Conservation (phyloP, 2,797 vertebrate species). For the Nannoperca obscura region DNA sequence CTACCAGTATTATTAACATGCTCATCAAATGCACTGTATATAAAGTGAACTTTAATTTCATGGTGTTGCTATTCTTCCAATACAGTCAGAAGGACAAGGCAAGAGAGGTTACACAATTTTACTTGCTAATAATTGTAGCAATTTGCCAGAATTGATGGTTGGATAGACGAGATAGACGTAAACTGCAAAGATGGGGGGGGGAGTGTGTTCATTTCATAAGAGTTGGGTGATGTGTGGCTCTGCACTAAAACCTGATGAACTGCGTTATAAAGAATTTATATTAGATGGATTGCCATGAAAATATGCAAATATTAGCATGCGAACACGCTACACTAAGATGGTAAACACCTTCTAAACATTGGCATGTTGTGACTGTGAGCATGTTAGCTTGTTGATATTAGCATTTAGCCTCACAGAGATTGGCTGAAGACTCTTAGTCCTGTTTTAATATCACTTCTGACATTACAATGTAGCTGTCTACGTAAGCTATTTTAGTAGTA, state of each 20-base stretch:
- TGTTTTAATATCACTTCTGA: background rate
- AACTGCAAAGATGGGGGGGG: background rate
- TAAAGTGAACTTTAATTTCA: slow-evolving; percentile 18
- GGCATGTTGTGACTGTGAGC: background rate
- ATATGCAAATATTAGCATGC: background rate
- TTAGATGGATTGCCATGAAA: no score
- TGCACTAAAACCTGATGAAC: background rate
- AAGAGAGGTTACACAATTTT: background rate
- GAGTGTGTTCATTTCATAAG: background rate
- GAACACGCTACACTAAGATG: background rate
- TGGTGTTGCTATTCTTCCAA: background rate
- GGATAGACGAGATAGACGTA: background rate
- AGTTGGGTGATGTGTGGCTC: background rate
- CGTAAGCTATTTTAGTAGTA: background rate
- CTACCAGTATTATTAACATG: slow-evolving; percentile 10
- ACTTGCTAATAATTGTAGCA: background rate
- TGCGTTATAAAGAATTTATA: background rate
- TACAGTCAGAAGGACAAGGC: background rate
- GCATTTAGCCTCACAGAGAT: background rate
- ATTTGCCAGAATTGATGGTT: background rate
- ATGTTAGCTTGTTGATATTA: no score
- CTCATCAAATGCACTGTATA: background rate
- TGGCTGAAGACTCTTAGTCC: background rate
- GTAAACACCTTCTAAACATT: background rate
- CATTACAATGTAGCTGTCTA: background rate